phyloP scores from a whole-genome alignment of 2,888 invertebrate genomes.

The Atethmia centrago region DNA sequence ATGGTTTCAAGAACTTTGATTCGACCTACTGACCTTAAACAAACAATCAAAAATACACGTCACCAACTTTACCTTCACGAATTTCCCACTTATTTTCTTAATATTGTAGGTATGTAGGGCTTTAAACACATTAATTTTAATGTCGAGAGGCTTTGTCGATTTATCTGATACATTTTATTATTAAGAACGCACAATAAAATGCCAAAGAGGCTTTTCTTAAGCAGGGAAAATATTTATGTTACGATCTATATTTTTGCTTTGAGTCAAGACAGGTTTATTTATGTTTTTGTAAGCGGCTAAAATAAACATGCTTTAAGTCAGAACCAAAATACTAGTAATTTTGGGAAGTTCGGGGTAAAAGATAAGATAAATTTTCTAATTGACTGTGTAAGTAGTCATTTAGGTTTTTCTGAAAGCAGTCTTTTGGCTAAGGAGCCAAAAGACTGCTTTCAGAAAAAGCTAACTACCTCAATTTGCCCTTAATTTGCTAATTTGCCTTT shows the following conservation, averaged over 20 bases:
- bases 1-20: background rate
- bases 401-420: background rate
- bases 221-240: background rate
- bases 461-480: too few relatives aligned
- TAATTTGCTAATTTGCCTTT: too few relatives aligned
- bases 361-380: background rate
- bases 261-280: background rate
- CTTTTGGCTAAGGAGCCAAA: background rate
- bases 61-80: too few relatives aligned
- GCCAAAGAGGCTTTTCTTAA: background rate
- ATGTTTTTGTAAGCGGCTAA: background rate
- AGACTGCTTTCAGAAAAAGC: too few relatives aligned
- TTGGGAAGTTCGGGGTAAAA: background rate
- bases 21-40: too few relatives aligned
- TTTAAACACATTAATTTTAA: constrained; percentile 12
- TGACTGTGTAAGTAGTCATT: too few relatives aligned
- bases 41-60: too few relatives aligned
- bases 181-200: background rate
- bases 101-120: background rate
- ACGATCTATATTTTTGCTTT: background rate
- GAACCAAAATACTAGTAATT: too few relatives aligned
- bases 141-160: background rate
- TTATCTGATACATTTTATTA: constrained; percentile 26
- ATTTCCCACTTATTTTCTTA: too few relatives aligned
- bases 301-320: too few relatives aligned